Evolutionary conservation across 2,888 invertebrate genomes (phyloP), one percentile per base, ranked within the genome.

Genomic region (Drosophila infuscata): DNA sequence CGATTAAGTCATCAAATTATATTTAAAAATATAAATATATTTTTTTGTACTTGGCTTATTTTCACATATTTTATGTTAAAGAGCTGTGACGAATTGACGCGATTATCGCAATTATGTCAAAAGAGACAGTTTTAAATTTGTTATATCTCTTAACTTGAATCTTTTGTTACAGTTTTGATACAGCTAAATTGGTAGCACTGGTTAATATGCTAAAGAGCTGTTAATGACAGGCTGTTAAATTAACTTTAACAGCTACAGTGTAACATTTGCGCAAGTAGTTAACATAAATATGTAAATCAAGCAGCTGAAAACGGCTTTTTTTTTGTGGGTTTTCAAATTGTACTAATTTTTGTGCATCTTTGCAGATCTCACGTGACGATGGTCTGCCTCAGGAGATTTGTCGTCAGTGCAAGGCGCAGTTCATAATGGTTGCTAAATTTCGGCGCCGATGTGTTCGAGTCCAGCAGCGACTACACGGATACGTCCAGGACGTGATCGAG

Each of bases 341-440:
- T 36, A 43, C 20, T 38, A 7, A 68, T 29, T 9, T 3, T 1
- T 30, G n/a, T 12, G 3, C 9, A 43, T 25, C 7, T 43, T 80
- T 81, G n/a, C 82, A 92, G 92, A 87, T 92, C 64, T 82, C 89
- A 74, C 73, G 62, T 29, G 76, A 91, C 64, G 92, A 92, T 82
- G 92, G 92, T 32, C 78, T 92, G 65, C 90, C 92, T 46, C 92
- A 92, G 70, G 83, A 88, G 73, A 92, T 92, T 62, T 92, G 92
- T 70, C 84, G 87, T 15, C 92, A 92, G 74, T 92, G 92, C 77
- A 89, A 74, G 59, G 91, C 91, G 11, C 91, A 91, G 62, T 91
- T 92, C 62, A 81, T 89, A 63, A 91, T 92, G 85, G 88, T 92
- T 61, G 90, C 86, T 71, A 92, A 92, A 72, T 92, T 92, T 66